A percentile compares a stretch with the other conserved stretches of the same genome.
Evolutionary conservation across 2,888 invertebrate species (phyloP).

Genomic region (Epirrhoe alternata): DNA sequence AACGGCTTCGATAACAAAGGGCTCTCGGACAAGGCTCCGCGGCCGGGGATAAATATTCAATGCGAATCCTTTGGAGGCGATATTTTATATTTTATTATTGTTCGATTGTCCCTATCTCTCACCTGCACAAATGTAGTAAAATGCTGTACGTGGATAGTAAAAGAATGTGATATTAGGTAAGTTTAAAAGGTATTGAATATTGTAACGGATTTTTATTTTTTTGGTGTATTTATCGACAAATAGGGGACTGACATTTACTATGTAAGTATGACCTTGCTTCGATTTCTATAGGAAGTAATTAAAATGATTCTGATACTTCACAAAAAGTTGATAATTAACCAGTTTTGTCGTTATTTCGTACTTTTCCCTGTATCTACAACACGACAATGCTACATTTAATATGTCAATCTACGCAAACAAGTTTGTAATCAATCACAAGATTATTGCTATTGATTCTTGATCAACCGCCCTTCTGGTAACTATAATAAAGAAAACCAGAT

Average conservation of each 20-base stretch:
- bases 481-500: conserved; percentile 70
- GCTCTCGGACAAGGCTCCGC: conserved; percentile 75
- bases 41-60: conserved; percentile 82
- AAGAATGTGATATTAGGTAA: conserved; percentile 56
- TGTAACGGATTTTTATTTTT: conserved; percentile 53
- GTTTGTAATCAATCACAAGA: conserved; percentile 84
- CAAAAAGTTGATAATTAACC: conserved; percentile 45
- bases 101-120: conserved; percentile 70
- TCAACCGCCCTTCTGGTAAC: conserved; percentile 71
- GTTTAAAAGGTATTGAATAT: conserved; percentile 46
- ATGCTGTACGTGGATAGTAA: conserved; percentile 53
- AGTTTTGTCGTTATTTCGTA: conserved; percentile 33
- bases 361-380: conserved; percentile 7
- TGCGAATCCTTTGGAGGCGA: conserved; percentile 83
- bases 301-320: conserved; percentile 35
- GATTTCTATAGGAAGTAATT: conserved; percentile 32
- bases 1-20: conserved; percentile 81
- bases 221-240: conserved; percentile 13
- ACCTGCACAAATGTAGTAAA: conserved; percentile 75
- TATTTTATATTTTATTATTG: conserved; percentile 80
- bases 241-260: conserved; percentile 31
- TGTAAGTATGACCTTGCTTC: conserved; percentile 17
- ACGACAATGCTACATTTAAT: conserved; percentile 53
- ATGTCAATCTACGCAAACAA: conserved; percentile 77
- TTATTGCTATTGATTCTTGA: conserved; percentile 79